These are phyloP conservation scores for Drosophila ogumai DNA, from an alignment of 1,140 invertebrate genomes.

Conservation along the genomic window DNA sequence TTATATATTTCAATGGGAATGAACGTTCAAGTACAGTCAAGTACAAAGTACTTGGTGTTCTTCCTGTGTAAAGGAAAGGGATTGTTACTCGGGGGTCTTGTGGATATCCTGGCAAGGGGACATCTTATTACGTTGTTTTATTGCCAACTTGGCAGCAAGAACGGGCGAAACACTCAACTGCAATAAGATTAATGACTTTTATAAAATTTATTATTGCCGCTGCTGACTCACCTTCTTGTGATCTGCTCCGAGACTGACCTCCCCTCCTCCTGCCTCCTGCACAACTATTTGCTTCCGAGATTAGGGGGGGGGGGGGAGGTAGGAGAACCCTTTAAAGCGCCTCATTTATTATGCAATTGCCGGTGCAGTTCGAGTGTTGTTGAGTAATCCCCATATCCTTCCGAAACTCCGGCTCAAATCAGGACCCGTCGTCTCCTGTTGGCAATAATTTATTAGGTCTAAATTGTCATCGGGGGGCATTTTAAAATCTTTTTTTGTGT, in stretches of 20 bases:
- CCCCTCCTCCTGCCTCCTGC: neutral
- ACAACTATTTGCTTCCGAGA: conserved; percentile 38
- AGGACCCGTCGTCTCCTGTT: conserved; percentile 34
- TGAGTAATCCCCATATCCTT: neutral
- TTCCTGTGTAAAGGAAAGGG: neutral
- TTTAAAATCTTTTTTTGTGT: conserved; percentile 63
- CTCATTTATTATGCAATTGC: conserved; percentile 81
- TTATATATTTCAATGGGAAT: too few species aligned
- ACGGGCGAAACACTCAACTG: conserved; percentile 48
- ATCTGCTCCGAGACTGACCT: conserved; percentile 20
- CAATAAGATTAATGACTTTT: conserved; percentile 81
- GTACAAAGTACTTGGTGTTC: neutral
- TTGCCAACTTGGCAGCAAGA: conserved; percentile 64
- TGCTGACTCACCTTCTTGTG: conserved; percentile 62
- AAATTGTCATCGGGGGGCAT: conserved; percentile 74
- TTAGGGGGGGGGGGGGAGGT: too few species aligned
- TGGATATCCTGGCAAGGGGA: conserved; percentile 26
- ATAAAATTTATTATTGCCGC: conserved; percentile 80
- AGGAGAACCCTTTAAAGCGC: conserved; percentile 43
- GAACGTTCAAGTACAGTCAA: conserved; percentile 1
- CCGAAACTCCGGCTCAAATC: conserved; percentile 19
- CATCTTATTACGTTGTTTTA: conserved; percentile 83
- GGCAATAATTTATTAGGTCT: conserved; percentile 66
- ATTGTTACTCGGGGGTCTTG: neutral
- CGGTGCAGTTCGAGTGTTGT: conserved; percentile 30